Evolutionary conservation across 30 jellyfish, hydroid and myxozoan genomes (phyloP), one percentile per base, ranked within the genome.

Genomic region (Aurelia coerulea): DNA sequence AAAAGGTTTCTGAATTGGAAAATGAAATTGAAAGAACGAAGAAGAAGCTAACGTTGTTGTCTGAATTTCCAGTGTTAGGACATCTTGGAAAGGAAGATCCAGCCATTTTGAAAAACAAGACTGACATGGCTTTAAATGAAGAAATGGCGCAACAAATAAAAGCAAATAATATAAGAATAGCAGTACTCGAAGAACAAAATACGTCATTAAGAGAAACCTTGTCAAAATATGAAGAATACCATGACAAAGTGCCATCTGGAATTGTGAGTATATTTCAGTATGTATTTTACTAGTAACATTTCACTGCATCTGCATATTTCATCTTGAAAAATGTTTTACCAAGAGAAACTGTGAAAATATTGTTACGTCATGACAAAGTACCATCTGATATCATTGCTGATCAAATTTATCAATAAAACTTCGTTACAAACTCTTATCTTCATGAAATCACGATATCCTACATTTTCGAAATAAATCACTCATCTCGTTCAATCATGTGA

Each of bases 61-160:
- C 90, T 62, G 79, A 92, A 68, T 92, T 78, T 52, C 98, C 98
- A 6, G 97, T 92, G 62, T 34, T 87, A 1, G 92, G 90, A 35
- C 76, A 76, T 51, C 19, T 75, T 19, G 68, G 29, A 58, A 78
- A 50, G 3, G 73, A 68, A 6, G 77, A 52, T 4, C 29, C 78
- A 0, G 29, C 39, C 23, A 13, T 67, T 49, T 19, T 63, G 49
- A 66, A 60, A 42, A 77, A 53, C 68, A 10, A 31, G 62, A 29
- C 46, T 16, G 78, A 52, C 8, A 65, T 54, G 39, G 79, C 69
- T 34, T 4, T 77, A 42, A 79, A 31, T 19, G 85, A 64, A 41
- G 94, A 92, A 29, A 80, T 92, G 92, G 91, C 84, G 39, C 65
- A 68, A 6, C 91, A 86, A 58, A 42, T 92, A 13, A 42, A 75